Evolutionary conservation across 2,113 vertebrate species (phyloP).

Genomic region (Catharus minimus): DNA sequence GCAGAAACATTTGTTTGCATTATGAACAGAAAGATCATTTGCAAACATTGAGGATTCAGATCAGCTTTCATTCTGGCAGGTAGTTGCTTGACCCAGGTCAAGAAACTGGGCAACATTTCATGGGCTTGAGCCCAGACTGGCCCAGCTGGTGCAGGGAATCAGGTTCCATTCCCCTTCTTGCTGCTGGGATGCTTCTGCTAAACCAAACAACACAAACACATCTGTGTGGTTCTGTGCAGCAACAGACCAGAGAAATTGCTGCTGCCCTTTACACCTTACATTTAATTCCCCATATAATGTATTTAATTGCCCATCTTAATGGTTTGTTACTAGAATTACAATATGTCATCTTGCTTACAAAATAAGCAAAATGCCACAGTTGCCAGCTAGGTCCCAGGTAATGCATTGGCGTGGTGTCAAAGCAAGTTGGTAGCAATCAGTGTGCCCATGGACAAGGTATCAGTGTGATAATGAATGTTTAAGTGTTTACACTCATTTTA

Average conservation of each 20-base stretch:
- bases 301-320: not conserved
- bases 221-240: not conserved
- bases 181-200: not conserved
- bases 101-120: not conserved
- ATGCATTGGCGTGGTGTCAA: not conserved
- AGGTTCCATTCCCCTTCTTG: not conserved
- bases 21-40: not conserved
- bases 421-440: fast-evolving
- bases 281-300: not conserved
- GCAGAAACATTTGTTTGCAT: not conserved
- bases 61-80: not conserved
- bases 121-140: not conserved
- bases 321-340: not conserved
- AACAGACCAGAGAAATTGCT: not conserved
- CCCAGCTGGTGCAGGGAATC: not conserved
- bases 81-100: not conserved
- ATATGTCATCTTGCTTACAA: not conserved
- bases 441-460: not conserved
- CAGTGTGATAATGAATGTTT: not conserved
- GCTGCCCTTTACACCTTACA: not conserved
- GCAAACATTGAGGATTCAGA: not conserved
- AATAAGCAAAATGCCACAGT: not conserved
- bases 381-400: not conserved
- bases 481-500: not conserved
- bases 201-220: not conserved